Percentiles rank a stretch among this genome's conserved stretches.
These are phyloP conservation scores for Idaea dimidiata DNA, from an alignment of 2,888 invertebrate species.

Conservation along the genomic window DNA sequence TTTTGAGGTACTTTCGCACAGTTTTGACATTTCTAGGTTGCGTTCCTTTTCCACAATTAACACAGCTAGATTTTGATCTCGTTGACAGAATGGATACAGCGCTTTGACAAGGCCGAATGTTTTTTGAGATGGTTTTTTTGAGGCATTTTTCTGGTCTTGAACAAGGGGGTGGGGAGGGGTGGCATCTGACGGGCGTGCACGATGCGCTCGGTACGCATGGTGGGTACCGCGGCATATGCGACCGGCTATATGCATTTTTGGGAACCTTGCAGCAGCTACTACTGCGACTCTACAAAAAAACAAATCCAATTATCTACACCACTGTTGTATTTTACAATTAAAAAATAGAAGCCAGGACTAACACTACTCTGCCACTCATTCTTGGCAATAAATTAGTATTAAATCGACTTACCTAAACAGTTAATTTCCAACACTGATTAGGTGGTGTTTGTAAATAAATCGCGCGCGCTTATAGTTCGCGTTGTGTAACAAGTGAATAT, in stretches of 20 bases:
- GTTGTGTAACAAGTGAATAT: slow-evolving; percentile 22
- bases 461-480: slow-evolving; percentile 12
- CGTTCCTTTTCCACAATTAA: slow-evolving; percentile 47
- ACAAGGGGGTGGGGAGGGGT: slow-evolving; percentile 64
- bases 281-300: slow-evolving; percentile 25
- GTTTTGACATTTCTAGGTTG: slow-evolving; percentile 37
- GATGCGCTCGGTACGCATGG: slow-evolving; percentile 67
- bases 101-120: slow-evolving; percentile 57
- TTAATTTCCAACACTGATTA: slow-evolving; percentile 6
- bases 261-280: slow-evolving; percentile 19
- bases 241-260: slow-evolving; percentile 30
- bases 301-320: background rate
- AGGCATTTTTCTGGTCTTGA: slow-evolving; percentile 61
- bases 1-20: slow-evolving; percentile 52
- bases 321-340: background rate
- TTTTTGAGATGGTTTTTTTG: slow-evolving; percentile 50
- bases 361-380: slow-evolving; percentile 52
- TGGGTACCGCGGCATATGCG: slow-evolving; percentile 61
- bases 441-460: background rate
- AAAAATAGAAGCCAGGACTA: slow-evolving; percentile 48
- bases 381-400: slow-evolving; percentile 26
- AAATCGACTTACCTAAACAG: slow-evolving; percentile 36
- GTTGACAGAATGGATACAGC: slow-evolving; percentile 66
- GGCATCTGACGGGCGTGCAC: slow-evolving; percentile 61
- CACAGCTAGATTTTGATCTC: slow-evolving; percentile 37